These are phyloP conservation scores for Agrilus cyanescens DNA, from an alignment of 2,888 invertebrate species.

Conservation along the genomic window DNA sequence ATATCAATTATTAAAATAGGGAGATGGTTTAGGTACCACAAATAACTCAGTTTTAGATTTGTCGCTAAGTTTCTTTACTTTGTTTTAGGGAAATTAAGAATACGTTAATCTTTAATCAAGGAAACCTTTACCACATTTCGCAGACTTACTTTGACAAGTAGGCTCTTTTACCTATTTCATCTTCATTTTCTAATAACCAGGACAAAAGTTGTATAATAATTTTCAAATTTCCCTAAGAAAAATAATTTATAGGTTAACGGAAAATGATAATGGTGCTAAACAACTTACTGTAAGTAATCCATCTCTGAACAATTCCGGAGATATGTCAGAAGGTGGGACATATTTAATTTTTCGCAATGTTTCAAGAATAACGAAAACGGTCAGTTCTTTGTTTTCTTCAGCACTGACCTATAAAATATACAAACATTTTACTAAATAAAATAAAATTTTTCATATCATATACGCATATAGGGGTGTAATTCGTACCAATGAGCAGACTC, in stretches of 20 bases:
- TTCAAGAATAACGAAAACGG: conserved; percentile 15
- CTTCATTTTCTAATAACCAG: conserved; percentile 66
- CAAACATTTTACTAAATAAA: background rate
- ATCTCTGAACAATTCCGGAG: conserved; percentile 15
- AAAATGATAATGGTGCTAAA: background rate
- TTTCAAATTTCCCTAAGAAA: conserved; percentile 60
- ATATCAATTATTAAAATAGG: too few relatives aligned
- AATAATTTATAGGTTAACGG: conserved; percentile 27
- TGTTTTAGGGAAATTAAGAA: too few relatives aligned
- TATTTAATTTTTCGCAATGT: conserved; percentile 19
- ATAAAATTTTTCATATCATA: conserved; percentile 35
- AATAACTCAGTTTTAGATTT: too few relatives aligned
- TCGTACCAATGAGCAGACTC: background rate
- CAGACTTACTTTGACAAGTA: conserved; percentile 60
- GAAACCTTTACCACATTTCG: too few relatives aligned
- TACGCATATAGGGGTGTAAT: conserved; percentile 26
- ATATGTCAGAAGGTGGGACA: conserved; percentile 11
- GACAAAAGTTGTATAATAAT: conserved; percentile 66
- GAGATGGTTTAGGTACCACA: too few relatives aligned
- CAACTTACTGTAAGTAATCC: conserved; percentile 11
- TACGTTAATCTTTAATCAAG: too few relatives aligned
- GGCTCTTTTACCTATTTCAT: conserved; percentile 67
- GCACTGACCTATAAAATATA: conserved; percentile 14
- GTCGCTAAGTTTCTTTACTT: too few relatives aligned
- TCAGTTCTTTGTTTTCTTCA: conserved; percentile 14